Conservation (phyloP, 2,113 vertebrate species). For the Monarcha castaneiventris region DNA sequence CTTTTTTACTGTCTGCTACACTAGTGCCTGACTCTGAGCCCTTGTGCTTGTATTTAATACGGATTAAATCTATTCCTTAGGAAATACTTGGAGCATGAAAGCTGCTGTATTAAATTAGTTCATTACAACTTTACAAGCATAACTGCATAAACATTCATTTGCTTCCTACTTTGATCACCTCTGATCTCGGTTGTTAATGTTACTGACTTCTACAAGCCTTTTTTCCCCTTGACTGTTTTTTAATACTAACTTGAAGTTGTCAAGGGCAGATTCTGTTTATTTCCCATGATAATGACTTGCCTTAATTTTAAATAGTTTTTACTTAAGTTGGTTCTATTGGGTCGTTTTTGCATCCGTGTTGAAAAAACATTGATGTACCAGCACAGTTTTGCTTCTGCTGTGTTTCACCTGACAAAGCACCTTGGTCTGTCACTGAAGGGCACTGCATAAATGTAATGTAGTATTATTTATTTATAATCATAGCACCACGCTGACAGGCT, state of each 20-base stretch:
- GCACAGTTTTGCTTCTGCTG: background rate
- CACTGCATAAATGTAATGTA: background rate
- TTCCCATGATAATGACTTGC: background rate
- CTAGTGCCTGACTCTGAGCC: background rate
- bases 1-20: background rate
- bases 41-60: background rate
- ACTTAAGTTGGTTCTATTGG: background rate
- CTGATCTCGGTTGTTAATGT: background rate
- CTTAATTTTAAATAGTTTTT: background rate
- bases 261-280: background rate
- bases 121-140: background rate
- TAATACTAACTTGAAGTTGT: background rate
- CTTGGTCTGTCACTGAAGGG: conserved; percentile 14
- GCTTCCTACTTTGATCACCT: conserved; percentile 17
- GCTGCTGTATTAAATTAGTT: conserved; percentile 19
- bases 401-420: background rate
- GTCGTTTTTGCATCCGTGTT: background rate
- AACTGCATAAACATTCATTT: conserved; percentile 26
- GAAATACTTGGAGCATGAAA: conserved; percentile 25
- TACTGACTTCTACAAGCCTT: background rate
- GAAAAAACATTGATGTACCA: background rate
- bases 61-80: conserved; percentile 21
- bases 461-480: conserved; percentile 22
- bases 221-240: background rate
- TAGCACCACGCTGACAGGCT: background rate